Conservation (phyloP, 2,888 invertebrate genomes). For the Pseudanteris insignis region DNA sequence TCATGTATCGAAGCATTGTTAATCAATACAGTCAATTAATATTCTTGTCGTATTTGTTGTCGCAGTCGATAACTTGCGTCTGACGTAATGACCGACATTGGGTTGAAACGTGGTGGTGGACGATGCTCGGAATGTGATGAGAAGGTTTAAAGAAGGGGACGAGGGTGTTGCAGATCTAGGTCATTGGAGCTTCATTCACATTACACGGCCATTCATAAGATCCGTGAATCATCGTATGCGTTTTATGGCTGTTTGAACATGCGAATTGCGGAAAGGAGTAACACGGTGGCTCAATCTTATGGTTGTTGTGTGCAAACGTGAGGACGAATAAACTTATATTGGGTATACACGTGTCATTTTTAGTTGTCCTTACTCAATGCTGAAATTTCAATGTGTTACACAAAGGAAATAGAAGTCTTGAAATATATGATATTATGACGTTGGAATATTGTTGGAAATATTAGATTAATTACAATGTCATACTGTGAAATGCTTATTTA, state of each 20-base stretch:
- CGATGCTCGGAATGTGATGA: conserved; percentile 39
- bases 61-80: conserved; percentile 61
- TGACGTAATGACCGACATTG: conserved; percentile 53
- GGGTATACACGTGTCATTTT: too few species aligned
- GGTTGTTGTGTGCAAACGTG: too few species aligned
- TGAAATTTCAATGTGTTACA: too few species aligned
- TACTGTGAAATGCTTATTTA: too few species aligned
- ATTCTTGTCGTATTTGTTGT: conserved; percentile 50
- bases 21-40: conserved; percentile 55
- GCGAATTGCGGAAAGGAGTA: too few species aligned
- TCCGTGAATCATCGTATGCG: conserved; percentile 51
- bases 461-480: too few species aligned
- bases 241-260: conserved; percentile 14
- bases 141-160: conserved; percentile 45
- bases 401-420: too few species aligned
- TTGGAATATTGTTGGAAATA: too few species aligned
- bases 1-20: conserved; percentile 56
- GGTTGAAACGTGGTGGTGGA: conserved; percentile 48
- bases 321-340: too few species aligned
- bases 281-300: too few species aligned
- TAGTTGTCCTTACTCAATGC: too few species aligned
- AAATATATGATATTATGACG: too few species aligned
- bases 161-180: conserved; percentile 57
- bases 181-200: conserved; percentile 67
- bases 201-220: conserved; percentile 67